Conservation (phyloP, 2,113 vertebrate genomes). For the Pterocles gutturalis region DNA sequence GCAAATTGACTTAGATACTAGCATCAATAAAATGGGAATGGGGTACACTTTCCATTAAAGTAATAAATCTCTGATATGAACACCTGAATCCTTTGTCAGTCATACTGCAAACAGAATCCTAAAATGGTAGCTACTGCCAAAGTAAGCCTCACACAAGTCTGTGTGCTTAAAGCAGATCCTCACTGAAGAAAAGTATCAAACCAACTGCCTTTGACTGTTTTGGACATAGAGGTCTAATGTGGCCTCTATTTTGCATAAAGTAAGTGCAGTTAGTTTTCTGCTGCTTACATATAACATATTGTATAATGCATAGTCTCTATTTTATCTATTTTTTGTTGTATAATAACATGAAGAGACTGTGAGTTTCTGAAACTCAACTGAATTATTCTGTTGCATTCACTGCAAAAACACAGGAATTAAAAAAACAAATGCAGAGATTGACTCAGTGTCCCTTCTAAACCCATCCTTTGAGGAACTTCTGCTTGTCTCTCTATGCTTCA, state of each 20-base stretch:
- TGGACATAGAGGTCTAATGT: not conserved
- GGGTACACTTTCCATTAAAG: not conserved
- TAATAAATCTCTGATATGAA: not conserved
- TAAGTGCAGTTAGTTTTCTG: not conserved
- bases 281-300: not conserved
- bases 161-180: not conserved
- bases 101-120: not conserved
- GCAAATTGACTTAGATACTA: not conserved
- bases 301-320: not conserved
- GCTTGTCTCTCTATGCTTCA: not conserved
- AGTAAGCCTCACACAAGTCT: not conserved
- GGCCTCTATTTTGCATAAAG: not conserved
- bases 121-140: not conserved
- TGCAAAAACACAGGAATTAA: not conserved
- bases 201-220: not conserved
- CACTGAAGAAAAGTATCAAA: not conserved
- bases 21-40: not conserved
- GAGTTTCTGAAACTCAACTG: not conserved
- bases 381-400: not conserved
- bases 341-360: not conserved
- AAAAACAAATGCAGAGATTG: not conserved
- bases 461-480: not conserved
- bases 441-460: not conserved
- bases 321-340: not conserved
- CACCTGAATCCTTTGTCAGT: not conserved